These are phyloP conservation scores for Eupithecia vulgata DNA, from an alignment of 2,888 invertebrate species.

Conservation along the genomic window DNA sequence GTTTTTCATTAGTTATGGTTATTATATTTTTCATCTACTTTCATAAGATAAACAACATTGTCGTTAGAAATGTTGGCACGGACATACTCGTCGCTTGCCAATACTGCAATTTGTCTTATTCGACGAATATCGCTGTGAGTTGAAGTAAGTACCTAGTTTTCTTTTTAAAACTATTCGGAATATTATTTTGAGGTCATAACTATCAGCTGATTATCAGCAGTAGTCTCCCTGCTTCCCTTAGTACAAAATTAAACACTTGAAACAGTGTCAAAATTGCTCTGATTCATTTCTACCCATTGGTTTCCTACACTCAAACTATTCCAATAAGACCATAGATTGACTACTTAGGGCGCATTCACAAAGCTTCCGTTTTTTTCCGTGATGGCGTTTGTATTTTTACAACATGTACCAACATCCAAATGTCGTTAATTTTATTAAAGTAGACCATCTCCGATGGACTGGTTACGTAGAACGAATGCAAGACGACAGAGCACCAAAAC, in stretches of 20 bases:
- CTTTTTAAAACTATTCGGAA: background rate
- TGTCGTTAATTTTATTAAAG: no score
- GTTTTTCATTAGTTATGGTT: background rate
- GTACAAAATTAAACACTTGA: background rate
- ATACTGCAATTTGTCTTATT: conserved; percentile 20
- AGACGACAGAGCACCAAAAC: no score
- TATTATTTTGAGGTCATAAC: background rate
- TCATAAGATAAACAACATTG: conserved; percentile 10
- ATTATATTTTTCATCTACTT: conserved; percentile 7
- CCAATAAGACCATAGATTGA: background rate
- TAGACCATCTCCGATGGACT: no score
- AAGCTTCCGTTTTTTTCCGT: no score
- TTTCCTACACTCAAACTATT: background rate
- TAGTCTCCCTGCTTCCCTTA: background rate
- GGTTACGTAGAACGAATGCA: no score
- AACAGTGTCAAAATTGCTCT: background rate
- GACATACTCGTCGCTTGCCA: conserved; percentile 1
- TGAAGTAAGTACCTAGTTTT: background rate
- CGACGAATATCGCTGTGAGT: background rate
- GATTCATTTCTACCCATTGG: background rate
- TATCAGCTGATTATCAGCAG: background rate
- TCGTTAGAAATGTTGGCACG: conserved; percentile 14
- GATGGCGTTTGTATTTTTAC: no score
- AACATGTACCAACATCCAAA: no score
- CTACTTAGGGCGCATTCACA: no score